Percentiles rank a stretch among this genome's conserved stretches.
Evolutionary conservation across 2,113 vertebrate species (phyloP).

Genomic region (Chroicocephalus ridibundus): DNA sequence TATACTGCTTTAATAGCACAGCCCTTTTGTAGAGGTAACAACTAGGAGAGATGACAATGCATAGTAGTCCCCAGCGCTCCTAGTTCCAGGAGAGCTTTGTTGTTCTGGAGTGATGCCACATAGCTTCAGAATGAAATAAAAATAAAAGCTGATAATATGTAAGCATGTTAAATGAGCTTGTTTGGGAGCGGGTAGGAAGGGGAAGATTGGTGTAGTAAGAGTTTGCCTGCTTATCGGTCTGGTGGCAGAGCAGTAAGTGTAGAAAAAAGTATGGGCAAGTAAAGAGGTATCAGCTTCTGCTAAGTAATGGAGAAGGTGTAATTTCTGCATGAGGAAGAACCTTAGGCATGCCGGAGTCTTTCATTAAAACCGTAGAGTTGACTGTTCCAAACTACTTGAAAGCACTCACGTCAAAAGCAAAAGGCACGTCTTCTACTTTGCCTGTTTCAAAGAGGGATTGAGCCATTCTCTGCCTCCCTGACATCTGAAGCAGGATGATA

Average conservation of each 20-base stretch:
- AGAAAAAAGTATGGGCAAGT: neutral
- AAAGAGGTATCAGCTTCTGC: neutral
- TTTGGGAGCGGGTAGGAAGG: neutral
- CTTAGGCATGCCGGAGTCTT: neutral
- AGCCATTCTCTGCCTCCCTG: neutral
- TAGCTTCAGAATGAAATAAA: neutral
- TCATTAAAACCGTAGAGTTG: neutral
- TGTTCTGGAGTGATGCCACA: neutral
- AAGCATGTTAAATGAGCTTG: neutral
- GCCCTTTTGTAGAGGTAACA: neutral
- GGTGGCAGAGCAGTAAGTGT: neutral
- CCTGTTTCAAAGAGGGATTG: neutral
- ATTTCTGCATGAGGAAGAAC: neutral
- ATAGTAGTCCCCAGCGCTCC: no score
- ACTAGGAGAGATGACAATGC: neutral
- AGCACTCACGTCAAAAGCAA: neutral
- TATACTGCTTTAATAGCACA: neutral
- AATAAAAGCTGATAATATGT: neutral
- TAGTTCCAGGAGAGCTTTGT: neutral
- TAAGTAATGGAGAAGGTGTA: neutral
- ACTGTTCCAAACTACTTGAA: neutral
- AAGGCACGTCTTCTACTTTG: neutral
- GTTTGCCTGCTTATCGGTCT: neutral
- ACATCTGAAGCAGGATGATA: neutral
- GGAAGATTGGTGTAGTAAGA: neutral